Percentiles rank a stretch among this genome's conserved stretches.
Evolutionary conservation across 2,113 vertebrate species (phyloP).

Genomic region (Dicaeum eximium): DNA sequence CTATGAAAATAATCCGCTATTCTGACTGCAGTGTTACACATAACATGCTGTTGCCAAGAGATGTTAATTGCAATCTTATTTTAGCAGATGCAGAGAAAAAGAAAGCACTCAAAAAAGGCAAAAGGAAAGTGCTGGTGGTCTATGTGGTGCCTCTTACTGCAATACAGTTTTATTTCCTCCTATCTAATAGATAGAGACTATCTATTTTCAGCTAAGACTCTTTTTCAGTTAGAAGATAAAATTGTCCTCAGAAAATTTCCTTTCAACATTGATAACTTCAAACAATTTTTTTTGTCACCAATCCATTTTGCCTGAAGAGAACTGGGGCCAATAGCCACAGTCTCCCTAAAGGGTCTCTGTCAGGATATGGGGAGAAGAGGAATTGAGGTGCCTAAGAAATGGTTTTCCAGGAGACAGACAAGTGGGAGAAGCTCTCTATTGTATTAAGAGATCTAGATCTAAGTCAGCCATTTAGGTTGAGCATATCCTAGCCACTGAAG

Average conservation of each 20-base stretch:
- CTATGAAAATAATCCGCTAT: neutral
- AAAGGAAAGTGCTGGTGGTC: neutral
- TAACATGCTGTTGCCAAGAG: neutral
- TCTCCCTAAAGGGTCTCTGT: neutral
- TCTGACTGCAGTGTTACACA: neutral
- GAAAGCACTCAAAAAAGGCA: neutral
- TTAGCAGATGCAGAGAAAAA: neutral
- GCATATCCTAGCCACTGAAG: neutral
- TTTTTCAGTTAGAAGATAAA: neutral
- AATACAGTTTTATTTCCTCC: neutral
- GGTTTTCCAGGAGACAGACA: neutral
- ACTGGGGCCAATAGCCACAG: neutral
- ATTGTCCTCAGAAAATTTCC: neutral
- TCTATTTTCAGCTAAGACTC: neutral
- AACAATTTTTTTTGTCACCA: neutral
- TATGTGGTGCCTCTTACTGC: fast-evolving
- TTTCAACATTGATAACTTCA: neutral
- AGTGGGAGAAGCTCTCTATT: neutral
- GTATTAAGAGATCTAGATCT: neutral
- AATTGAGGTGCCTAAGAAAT: neutral
- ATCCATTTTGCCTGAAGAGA: neutral
- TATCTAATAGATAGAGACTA: too few species aligned
- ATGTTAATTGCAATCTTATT: neutral
- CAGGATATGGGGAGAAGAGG: neutral
- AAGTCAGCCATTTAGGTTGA: neutral